Percentiles rank a stretch among this genome's conserved stretches.
Evolutionary conservation across 1,140 invertebrate species (phyloP).

Genomic region (Idris sp.): DNA sequence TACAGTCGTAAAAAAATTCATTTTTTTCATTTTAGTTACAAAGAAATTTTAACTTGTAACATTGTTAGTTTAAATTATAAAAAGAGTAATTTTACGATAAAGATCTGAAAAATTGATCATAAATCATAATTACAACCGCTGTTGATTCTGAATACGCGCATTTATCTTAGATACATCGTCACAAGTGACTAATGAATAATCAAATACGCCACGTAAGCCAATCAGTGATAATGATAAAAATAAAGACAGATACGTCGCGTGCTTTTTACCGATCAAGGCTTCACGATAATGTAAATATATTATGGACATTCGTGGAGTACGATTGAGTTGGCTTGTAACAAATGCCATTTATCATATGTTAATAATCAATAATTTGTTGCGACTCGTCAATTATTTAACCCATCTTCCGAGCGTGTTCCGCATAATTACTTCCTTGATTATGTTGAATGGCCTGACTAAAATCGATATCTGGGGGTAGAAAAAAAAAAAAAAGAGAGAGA

Average conservation of each 20-base stretch:
- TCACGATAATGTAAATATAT: constrained; percentile 51
- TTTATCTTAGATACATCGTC: constrained; percentile 35
- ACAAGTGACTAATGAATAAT: constrained; percentile 48
- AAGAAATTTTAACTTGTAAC: neutral
- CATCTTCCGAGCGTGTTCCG: constrained; percentile 30
- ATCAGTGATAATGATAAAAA: constrained; percentile 46
- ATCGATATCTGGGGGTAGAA: no score
- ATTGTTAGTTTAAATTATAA: neutral
- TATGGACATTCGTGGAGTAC: constrained; percentile 21
- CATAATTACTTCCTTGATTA: constrained; percentile 54
- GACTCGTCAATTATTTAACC: constrained; percentile 53
- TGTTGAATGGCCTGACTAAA: no score
- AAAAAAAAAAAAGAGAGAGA: no score
- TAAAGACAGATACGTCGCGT: constrained; percentile 34
- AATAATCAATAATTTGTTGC: constrained; percentile 53
- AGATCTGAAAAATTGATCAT: constrained; percentile 1
- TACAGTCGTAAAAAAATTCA: no score
- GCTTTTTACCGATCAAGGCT: constrained; percentile 38
- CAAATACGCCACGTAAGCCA: constrained; percentile 39
- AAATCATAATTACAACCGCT: constrained; percentile 26
- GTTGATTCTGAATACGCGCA: constrained; percentile 10
- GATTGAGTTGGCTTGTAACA: constrained; percentile 40
- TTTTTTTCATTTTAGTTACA: no score
- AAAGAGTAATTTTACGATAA: constrained; percentile 1
- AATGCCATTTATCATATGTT: constrained; percentile 51